Percentiles rank a stretch among this genome's conserved stretches.
Evolutionary conservation across 2,113 vertebrate genomes (phyloP).

Genomic region (Stigmatopora argus): DNA sequence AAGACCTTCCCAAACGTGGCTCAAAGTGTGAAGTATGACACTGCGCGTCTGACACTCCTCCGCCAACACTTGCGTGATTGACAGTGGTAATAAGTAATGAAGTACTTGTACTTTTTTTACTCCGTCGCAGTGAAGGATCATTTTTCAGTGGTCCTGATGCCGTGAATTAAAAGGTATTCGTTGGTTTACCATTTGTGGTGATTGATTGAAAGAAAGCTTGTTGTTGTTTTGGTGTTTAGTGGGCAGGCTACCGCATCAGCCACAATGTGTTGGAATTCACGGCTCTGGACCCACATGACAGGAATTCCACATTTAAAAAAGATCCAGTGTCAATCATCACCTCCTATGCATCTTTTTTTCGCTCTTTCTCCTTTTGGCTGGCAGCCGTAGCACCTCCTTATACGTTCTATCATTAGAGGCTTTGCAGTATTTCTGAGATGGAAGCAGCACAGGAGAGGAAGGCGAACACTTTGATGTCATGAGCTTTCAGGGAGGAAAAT

Average conservation of each 20-base stretch:
- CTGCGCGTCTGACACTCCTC: constrained; percentile 45
- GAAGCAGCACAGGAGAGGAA: constrained; percentile 26
- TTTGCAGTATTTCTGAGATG: constrained; percentile 43
- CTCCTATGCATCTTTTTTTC: constrained; percentile 36
- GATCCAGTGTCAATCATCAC: constrained; percentile 56
- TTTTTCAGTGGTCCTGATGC: background rate
- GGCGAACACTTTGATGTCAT: constrained; percentile 59
- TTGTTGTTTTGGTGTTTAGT: constrained; percentile 64
- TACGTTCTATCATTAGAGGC: constrained; percentile 56
- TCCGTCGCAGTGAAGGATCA: background rate
- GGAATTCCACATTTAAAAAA: constrained; percentile 53
- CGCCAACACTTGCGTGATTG: background rate
- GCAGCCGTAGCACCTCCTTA: constrained; percentile 48
- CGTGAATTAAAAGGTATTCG: too few relatives aligned
- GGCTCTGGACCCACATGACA: constrained; percentile 63
- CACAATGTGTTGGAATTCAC: constrained; percentile 57
- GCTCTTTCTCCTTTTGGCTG: constrained; percentile 33
- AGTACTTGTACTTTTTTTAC: background rate
- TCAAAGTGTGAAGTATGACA: constrained; percentile 54
- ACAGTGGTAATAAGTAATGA: background rate
- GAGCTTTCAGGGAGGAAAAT: constrained; percentile 57
- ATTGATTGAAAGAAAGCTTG: constrained; percentile 60
- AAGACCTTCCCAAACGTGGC: constrained; percentile 35
- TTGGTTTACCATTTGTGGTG: constrained; percentile 18
- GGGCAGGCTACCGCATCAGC: constrained; percentile 65